Conservation (phyloP, 2,888 invertebrate species). For the Epinotia nisella region DNA sequence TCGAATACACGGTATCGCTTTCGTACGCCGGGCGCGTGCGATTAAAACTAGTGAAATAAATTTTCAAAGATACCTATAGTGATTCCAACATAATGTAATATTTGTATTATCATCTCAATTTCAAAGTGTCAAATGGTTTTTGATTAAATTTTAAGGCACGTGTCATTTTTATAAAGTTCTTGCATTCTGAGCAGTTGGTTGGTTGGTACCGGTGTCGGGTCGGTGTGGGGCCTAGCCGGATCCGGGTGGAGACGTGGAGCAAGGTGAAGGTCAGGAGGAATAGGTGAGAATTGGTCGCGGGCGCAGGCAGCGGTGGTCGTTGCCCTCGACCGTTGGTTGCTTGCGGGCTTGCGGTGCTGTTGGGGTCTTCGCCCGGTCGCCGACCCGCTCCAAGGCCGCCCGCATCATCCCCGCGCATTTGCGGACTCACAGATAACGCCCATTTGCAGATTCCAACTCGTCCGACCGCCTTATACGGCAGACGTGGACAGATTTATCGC, state of each 20-base stretch:
- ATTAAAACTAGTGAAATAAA: neutral
- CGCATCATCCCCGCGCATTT: conserved; percentile 79
- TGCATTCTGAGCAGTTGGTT: conserved; percentile 1
- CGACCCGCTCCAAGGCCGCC: conserved; percentile 83
- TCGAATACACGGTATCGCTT: conserved; percentile 8
- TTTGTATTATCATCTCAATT: neutral
- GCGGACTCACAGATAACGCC: conserved; percentile 70
- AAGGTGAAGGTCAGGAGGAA: conserved; percentile 65
- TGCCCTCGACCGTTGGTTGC: conserved; percentile 83
- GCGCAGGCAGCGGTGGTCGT: conserved; percentile 76
- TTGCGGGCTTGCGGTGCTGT: conserved; percentile 75
- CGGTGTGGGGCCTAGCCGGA: conserved; percentile 26
- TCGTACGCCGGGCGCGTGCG: conserved; percentile 18
- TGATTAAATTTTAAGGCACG: neutral
- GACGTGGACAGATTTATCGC: conserved; percentile 49
- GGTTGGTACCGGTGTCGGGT: neutral
- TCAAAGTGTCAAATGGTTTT: neutral
- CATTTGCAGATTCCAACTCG: conserved; percentile 68
- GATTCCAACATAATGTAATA: neutral
- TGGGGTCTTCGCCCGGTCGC: conserved; percentile 84
- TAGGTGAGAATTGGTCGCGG: conserved; percentile 66
- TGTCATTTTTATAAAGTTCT: conserved; percentile 2
- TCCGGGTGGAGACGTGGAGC: conserved; percentile 52
- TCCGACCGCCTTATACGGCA: conserved; percentile 49
- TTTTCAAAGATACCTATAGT: neutral